Percentiles rank a stretch among this genome's conserved stretches.
These are phyloP conservation scores for Hypomecis punctinalis DNA, from an alignment of 2,888 invertebrate species.

Conservation along the genomic window DNA sequence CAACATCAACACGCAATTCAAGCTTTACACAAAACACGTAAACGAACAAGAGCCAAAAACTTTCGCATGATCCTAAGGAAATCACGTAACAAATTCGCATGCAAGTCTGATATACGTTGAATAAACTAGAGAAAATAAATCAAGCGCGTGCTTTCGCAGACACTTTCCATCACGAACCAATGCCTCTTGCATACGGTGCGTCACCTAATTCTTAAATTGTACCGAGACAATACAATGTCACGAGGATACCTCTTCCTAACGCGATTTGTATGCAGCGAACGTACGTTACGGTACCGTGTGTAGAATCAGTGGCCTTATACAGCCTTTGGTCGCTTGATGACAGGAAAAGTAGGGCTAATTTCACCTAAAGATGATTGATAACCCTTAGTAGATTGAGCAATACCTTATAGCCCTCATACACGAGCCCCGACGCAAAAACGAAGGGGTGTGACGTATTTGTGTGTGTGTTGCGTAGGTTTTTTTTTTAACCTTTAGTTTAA, in stretches of 20 bases:
- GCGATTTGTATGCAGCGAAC: slow-evolving; percentile 67
- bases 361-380: slow-evolving; percentile 50
- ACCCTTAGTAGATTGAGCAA: background rate
- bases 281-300: slow-evolving; percentile 60
- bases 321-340: slow-evolving; percentile 64
- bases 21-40: slow-evolving; percentile 24
- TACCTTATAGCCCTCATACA: too few relatives aligned
- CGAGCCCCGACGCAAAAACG: too few relatives aligned
- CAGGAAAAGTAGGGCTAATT: slow-evolving; percentile 69
- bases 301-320: slow-evolving; percentile 60
- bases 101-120: slow-evolving; percentile 26
- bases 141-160: slow-evolving; percentile 47
- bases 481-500: too few relatives aligned
- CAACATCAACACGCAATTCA: slow-evolving; percentile 14
- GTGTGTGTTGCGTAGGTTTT: too few relatives aligned
- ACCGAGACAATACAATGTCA: slow-evolving; percentile 48
- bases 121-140: slow-evolving; percentile 39
- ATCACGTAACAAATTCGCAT: slow-evolving; percentile 35
- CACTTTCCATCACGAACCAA: slow-evolving; percentile 56
- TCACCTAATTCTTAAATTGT: slow-evolving; percentile 69
- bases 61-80: slow-evolving; percentile 27
- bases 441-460: too few relatives aligned
- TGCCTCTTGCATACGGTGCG: slow-evolving; percentile 52
- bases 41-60: slow-evolving; percentile 21
- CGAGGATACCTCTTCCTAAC: slow-evolving; percentile 15